phyloP scores from a whole-genome alignment of 2,797 vertebrate species.

The Carcharodon carcharias region DNA sequence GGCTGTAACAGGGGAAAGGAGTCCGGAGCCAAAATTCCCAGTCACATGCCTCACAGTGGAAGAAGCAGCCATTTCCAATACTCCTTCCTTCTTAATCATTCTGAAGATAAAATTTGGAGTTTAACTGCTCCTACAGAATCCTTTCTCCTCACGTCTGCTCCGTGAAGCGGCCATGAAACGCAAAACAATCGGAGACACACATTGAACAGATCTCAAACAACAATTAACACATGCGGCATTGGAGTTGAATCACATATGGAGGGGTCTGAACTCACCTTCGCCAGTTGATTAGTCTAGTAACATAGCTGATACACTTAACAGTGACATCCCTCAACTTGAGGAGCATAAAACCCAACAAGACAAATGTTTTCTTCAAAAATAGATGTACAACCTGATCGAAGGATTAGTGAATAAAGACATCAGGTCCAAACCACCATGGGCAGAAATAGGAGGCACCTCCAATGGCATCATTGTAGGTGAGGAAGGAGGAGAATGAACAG shows the following conservation, averaged over 20 bases:
- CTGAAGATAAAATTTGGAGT: too few species aligned
- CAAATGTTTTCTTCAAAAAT: neutral
- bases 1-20: too few species aligned
- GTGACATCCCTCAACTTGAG: neutral
- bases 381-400: neutral
- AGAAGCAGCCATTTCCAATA: too few species aligned
- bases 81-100: too few species aligned
- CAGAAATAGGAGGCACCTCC: neutral
- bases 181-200: neutral
- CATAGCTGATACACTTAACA: neutral
- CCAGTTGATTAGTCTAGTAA: neutral
- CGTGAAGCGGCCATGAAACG: neutral
- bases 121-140: too few species aligned
- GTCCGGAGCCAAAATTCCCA: too few species aligned
- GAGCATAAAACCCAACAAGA: neutral
- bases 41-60: too few species aligned
- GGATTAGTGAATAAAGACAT: too few species aligned
- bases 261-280: too few species aligned
- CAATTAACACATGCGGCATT: neutral
- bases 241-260: neutral
- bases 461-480: neutral
- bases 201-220: rapidly evolving
- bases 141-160: neutral
- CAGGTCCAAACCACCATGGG: neutral
- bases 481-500: neutral